Evolutionary conservation across 2,888 invertebrate species (phyloP), one percentile per base, ranked within the genome.

Genomic region (Drosophila fungiperda): DNA sequence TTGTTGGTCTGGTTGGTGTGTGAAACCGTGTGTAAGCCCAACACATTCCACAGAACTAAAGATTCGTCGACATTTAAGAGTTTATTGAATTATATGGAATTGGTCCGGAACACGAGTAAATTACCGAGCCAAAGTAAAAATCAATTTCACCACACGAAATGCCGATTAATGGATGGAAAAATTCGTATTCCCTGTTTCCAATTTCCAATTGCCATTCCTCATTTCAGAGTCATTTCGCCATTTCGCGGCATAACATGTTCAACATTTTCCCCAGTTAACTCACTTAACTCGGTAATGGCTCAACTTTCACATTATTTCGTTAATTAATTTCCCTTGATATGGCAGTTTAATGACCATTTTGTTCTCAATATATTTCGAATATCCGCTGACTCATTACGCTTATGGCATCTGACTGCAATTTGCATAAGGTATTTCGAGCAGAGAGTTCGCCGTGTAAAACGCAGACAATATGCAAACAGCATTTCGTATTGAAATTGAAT

Each of bases 311-410:
- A 81, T 84, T 86, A 89, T 76, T 75, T 85, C 78, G 78, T 89
- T 86, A 80, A 86, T 89, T 86, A 85, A 89, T 85, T 86, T 89
- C 68, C 53, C 72, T 74, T 82, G 82, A 74, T 78, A 73, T 76
- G 85, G 73, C 71, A 79, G 72, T 71, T 87, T 69, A 88, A 81
- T 81, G 76, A 78, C 53, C 49, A 59, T 78, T 83, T 83, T 69
- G 32, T 5, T n/a, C 36, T 26, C 23, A 8, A 26, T 38, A 49
- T 15, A 9, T 15, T 40, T 15, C 32, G 5, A 5, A 9, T 59
- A 55, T 23, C 32, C 48, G 40, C 69, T 66, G 58, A 67, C 76
- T 32, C 66, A 70, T 62, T 32, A 20, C 29, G 11, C 52, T 57
- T 68, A 40, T 75, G 87, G 73, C 68, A 69, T 72, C 71, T 76